A percentile compares a stretch with the other conserved stretches of the same genome.
These are phyloP conservation scores for Tupaia tana DNA, from an alignment of 2,113 vertebrate genomes.

Conservation along the genomic window DNA sequence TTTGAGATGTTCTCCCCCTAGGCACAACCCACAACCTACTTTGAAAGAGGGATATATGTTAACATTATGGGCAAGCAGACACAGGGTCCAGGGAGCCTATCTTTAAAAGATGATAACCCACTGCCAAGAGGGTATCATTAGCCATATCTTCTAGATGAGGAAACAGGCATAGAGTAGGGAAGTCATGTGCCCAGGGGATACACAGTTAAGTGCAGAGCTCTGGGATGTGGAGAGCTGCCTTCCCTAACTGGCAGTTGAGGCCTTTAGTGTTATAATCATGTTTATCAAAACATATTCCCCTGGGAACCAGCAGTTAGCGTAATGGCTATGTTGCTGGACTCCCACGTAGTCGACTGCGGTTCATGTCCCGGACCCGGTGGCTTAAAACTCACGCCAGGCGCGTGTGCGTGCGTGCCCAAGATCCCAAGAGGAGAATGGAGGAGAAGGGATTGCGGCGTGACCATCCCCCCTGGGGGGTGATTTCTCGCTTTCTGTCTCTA, in stretches of 20 bases:
- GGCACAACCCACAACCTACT: not conserved
- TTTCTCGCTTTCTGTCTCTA: no score
- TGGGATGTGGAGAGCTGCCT: accelerated
- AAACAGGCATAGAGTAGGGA: not conserved
- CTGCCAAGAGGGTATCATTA: not conserved
- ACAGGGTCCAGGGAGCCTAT: not conserved
- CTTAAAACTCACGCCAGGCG: no score
- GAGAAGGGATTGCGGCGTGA: no score
- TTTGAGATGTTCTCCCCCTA: not conserved
- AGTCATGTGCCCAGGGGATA: accelerated
- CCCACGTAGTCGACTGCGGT: no score
- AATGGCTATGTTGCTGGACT: no score
- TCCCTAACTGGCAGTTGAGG: accelerated
- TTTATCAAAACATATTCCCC: not conserved
- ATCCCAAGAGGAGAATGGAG: no score
- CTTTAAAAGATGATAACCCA: not conserved
- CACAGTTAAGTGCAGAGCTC: not conserved
- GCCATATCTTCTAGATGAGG: not conserved
- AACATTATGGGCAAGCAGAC: not conserved
- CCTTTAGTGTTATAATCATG: not conserved
- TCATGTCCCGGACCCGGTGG: no score
- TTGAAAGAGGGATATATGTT: not conserved
- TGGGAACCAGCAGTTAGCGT: no score
- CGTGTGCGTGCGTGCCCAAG: no score
- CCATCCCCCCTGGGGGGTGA: no score